Evolutionary conservation across 1,140 invertebrate species (phyloP).

Genomic region (Reticulitermes speratus): DNA sequence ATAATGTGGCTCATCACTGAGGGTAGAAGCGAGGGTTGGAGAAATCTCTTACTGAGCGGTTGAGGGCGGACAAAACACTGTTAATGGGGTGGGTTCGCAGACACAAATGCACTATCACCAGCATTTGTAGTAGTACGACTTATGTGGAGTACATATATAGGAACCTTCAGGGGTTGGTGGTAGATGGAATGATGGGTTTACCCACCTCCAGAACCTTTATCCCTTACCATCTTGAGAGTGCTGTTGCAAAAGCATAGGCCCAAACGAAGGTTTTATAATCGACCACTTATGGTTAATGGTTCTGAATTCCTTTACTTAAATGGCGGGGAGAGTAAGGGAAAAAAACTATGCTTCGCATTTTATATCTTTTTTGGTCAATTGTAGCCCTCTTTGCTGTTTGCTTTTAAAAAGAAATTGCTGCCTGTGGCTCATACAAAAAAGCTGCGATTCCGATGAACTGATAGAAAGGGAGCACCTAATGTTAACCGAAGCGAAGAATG

Average conservation of each 20-base stretch:
- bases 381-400: neutral
- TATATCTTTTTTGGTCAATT: neutral
- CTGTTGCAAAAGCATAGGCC: neutral
- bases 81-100: neutral
- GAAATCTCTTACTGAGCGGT: neutral
- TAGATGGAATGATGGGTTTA: conserved; percentile 9
- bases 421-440: too few relatives aligned
- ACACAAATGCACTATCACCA: conserved; percentile 11
- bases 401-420: conserved; percentile 7
- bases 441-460: too few relatives aligned
- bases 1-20: neutral
- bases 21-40: neutral
- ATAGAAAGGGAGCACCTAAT: too few relatives aligned
- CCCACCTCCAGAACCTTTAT: neutral
- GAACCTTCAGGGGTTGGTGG: neutral
- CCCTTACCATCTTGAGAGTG: neutral
- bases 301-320: neutral
- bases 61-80: neutral
- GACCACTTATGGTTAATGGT: conserved; percentile 10
- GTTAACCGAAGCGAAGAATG: too few relatives aligned
- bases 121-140: neutral
- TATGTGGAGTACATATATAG: neutral
- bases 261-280: neutral
- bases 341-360: too few relatives aligned
- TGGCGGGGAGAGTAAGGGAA: neutral